phyloP scores from a whole-genome alignment of 2,113 vertebrate genomes.

The Chaenocephalus aceratus region DNA sequence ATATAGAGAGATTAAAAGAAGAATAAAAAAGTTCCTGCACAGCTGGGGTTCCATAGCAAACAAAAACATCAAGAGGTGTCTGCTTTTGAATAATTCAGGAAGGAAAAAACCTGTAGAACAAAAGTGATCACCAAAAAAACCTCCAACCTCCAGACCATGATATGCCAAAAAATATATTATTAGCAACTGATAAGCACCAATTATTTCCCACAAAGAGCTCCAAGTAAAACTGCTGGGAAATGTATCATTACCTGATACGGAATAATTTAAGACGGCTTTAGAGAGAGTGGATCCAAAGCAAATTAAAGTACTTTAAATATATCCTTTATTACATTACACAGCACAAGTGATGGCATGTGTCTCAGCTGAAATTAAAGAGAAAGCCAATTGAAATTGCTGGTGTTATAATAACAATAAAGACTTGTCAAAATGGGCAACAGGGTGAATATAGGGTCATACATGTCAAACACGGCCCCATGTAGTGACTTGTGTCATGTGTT shows the following conservation, averaged over 20 bases:
- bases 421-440: neutral
- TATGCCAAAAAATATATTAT: neutral
- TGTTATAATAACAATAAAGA: neutral
- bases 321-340: neutral
- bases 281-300: neutral
- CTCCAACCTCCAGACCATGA: neutral
- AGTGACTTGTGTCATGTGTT: neutral
- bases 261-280: neutral
- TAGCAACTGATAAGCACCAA: neutral
- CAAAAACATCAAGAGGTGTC: constrained; percentile 17
- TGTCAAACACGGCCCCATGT: neutral
- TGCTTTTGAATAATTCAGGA: constrained; percentile 1
- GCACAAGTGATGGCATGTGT: neutral
- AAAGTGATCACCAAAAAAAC: neutral
- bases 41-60: neutral
- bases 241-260: neutral
- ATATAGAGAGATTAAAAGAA: neutral
- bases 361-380: neutral
- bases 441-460: neutral
- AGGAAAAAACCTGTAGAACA: neutral
- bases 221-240: neutral
- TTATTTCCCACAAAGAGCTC: neutral
- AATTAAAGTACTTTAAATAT: neutral
- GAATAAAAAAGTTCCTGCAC: constrained; percentile 3
- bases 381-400: neutral